These are phyloP conservation scores for Aphelenchoides avenae DNA, from an alignment of 1,140 invertebrate species.

Conservation along the genomic window DNA sequence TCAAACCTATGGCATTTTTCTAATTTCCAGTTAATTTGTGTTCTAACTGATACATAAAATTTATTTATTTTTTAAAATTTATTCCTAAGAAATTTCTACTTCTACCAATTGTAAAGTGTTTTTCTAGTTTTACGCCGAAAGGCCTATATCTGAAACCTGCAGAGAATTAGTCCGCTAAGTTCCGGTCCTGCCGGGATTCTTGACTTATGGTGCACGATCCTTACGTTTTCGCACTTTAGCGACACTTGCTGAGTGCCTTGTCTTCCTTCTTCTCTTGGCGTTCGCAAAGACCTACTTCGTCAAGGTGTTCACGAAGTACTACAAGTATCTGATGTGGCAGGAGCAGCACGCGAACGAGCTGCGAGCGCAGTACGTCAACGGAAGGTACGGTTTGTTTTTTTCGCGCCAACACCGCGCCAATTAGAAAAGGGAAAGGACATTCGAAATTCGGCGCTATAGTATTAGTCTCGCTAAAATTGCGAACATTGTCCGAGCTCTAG, in stretches of 20 bases:
- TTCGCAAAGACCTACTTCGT: conserved; percentile 20
- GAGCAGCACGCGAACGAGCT: conserved; percentile 11
- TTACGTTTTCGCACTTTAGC: too few species aligned
- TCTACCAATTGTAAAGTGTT: not conserved
- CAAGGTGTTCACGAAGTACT: conserved; percentile 20
- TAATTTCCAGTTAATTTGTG: conserved; percentile 11
- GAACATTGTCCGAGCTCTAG: too few species aligned
- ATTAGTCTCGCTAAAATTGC: too few species aligned
- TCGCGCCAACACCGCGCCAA: too few species aligned
- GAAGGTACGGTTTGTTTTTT: too few species aligned
- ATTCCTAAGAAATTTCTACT: not conserved
- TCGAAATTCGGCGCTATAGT: too few species aligned
- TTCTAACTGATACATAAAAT: not conserved
- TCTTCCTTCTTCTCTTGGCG: conserved; percentile 14
- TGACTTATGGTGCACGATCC: too few species aligned
- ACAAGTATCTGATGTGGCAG: conserved; percentile 28
- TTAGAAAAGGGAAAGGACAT: too few species aligned
- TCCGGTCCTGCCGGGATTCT: conserved; percentile 10
- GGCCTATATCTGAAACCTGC: not conserved
- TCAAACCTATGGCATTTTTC: too few species aligned
- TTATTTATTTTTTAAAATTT: conserved; percentile 2
- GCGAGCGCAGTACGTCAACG: conserved; percentile 21
- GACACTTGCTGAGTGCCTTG: too few species aligned
- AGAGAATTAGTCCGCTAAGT: not conserved
- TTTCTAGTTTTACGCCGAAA: too few species aligned